Percentiles rank a stretch among this genome's conserved stretches.
These are phyloP conservation scores for Thymelicus lineola DNA, from an alignment of 2,888 invertebrate species.

Conservation along the genomic window DNA sequence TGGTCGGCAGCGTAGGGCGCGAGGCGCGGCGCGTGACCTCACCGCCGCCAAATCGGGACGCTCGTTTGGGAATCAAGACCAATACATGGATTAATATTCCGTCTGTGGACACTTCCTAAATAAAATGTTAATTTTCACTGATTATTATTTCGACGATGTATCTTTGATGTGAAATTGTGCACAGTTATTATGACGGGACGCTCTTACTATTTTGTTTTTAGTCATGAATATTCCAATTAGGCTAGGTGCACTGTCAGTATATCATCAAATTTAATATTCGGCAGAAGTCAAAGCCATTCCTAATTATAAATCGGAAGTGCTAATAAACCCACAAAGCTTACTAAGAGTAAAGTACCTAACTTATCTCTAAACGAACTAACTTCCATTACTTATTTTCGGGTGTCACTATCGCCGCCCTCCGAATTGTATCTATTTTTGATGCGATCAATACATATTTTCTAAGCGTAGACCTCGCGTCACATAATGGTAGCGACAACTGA, in stretches of 20 bases:
- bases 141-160: slow-evolving; percentile 68
- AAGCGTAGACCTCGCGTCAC: neutral
- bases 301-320: slow-evolving; percentile 16
- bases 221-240: neutral
- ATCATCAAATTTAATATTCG: neutral
- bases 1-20: neutral
- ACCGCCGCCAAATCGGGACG: slow-evolving; percentile 72
- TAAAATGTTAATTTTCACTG: slow-evolving; percentile 69
- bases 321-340: slow-evolving; percentile 22
- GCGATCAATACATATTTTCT: slow-evolving; percentile 8
- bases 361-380: slow-evolving; percentile 20
- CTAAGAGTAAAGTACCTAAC: neutral
- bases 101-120: slow-evolving; percentile 69
- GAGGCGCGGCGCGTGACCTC: slow-evolving; percentile 73
- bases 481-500: slow-evolving; percentile 19
- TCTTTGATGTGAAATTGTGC: slow-evolving; percentile 56
- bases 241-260: neutral
- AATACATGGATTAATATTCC: slow-evolving; percentile 75
- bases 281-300: neutral
- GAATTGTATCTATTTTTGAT: slow-evolving; percentile 24
- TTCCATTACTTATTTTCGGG: slow-evolving; percentile 33
- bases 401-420: slow-evolving; percentile 17
- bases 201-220: slow-evolving; percentile 9
- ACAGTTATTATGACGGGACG: slow-evolving; percentile 47
- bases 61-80: slow-evolving; percentile 82